Base-by-base conservation (phyloP, 2,888 invertebrate species). In the Synanthedon formicaeformis region DNA sequence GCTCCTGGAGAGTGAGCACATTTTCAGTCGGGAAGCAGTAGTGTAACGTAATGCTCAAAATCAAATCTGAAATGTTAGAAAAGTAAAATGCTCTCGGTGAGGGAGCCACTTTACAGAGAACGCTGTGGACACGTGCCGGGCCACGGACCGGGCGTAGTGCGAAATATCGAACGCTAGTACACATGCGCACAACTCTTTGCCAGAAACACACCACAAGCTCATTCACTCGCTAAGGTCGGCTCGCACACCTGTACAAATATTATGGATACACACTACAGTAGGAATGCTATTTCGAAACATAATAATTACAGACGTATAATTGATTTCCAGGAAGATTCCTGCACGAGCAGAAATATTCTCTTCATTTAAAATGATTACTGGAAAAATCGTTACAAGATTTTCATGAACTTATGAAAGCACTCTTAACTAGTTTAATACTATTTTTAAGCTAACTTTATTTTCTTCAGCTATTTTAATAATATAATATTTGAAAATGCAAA, bases 201-300 rank as follows among this genome's bases (percentile, higher is more conserved):
- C 69, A 69, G 60, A 56, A 58, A 59, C 54, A 56, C 54, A 52
- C 52, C 64, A 68, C 69, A 70, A 66, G 73, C 80, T 80, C 84
- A 84, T 85, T 84, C 82, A 82, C 75, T 75, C 73, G 69, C 66
- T 64, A 66, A 66, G 63, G 65, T 66, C 66, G 66, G 65, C 66
- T 64, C 65, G 64, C 71, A 72, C 85, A 86, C 85, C 86, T 86
- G 84, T 78, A 73, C 82, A 83, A 85, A 86, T 84, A 85, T 81
- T 83, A 76, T 81, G 73, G 71, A 64, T 67, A 58, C 60, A 56
- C 57, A 67, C 69, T 60, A 81, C 76, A 82, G 78, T 77, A 71
- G 71, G 56, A 57, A 62, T 73, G 71, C 75, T 83, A 76, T 80
- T 77, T 71, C 68, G 57, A 67, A 71, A 71, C 60, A 63, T 62